Evolutionary conservation across 2,113 vertebrate genomes (phyloP).

Genomic region (Leucoraja erinaceus): DNA sequence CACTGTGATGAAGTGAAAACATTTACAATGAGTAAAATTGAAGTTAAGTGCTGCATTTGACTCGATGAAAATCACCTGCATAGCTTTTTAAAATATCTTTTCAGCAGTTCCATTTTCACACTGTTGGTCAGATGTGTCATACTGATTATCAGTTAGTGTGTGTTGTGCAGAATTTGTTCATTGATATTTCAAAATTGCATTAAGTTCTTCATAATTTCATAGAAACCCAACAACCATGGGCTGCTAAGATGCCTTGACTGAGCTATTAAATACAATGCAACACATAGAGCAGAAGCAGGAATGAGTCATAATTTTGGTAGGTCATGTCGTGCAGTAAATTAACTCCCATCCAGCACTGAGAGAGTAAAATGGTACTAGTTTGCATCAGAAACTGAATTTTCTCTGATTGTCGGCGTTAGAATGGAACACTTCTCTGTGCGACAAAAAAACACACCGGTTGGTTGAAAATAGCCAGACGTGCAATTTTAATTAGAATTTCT

Average conservation of each 20-base stretch:
- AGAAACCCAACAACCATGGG: neutral
- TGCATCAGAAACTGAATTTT: neutral
- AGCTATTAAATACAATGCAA: neutral
- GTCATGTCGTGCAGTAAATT: neutral
- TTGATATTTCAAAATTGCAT: neutral
- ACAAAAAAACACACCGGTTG: neutral
- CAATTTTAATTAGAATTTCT: neutral
- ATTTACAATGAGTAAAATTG: neutral
- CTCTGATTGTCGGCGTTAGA: neutral
- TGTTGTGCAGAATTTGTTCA: neutral
- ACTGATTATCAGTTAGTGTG: no score
- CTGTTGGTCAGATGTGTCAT: neutral
- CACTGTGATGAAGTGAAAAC: neutral
- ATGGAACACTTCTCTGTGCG: neutral
- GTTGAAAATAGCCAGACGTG: no score
- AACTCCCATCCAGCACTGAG: neutral
- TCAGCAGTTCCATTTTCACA: neutral
- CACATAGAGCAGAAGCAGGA: neutral
- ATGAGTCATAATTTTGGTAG: neutral
- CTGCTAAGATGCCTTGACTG: neutral
- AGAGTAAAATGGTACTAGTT: neutral
- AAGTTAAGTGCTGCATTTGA: neutral
- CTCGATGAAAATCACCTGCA: conserved; percentile 5
- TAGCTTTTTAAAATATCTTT: neutral
- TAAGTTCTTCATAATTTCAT: neutral